Percentiles rank a stretch among this genome's conserved stretches.
phyloP scores from a whole-genome alignment of 2,797 vertebrate genomes.

The Catostomus latipinnis region DNA sequence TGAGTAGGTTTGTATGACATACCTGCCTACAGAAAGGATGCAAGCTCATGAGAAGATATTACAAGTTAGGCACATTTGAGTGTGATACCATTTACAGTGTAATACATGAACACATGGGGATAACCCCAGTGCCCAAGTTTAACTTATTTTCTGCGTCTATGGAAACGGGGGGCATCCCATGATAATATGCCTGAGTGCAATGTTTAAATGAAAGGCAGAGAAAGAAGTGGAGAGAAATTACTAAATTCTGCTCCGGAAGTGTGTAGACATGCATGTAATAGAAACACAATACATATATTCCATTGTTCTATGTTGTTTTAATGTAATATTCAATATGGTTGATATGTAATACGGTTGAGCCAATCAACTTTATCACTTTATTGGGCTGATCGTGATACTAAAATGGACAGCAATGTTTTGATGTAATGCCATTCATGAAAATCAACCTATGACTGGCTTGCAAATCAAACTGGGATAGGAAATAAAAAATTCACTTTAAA shows the following conservation, averaged over 20 bases:
- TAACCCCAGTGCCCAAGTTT: not conserved
- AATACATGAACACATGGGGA: slow-evolving; percentile 12
- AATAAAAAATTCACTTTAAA: too few species aligned
- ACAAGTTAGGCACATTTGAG: slow-evolving; percentile 11
- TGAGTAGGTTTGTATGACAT: not conserved
- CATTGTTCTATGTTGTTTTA: too few species aligned
- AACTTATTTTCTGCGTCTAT: slow-evolving; percentile 11
- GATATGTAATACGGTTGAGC: too few species aligned
- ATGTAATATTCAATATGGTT: too few species aligned
- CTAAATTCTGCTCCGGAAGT: not conserved
- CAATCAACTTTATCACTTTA: too few species aligned
- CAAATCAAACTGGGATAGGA: too few species aligned
- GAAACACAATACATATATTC: not conserved
- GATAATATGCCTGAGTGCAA: slow-evolving; percentile 9
- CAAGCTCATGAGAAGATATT: not conserved
- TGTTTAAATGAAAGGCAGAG: not conserved
- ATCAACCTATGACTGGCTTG: too few species aligned
- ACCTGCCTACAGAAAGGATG: not conserved
- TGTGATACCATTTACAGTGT: not conserved
- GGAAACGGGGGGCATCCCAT: slow-evolving; percentile 13
- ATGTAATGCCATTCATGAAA: too few species aligned
- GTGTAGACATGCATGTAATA: not conserved
- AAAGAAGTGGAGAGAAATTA: not conserved
- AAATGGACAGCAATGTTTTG: too few species aligned
- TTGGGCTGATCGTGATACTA: too few species aligned